Base-by-base conservation (phyloP, 2,888 invertebrate genomes). In the Drepana falcataria region DNA sequence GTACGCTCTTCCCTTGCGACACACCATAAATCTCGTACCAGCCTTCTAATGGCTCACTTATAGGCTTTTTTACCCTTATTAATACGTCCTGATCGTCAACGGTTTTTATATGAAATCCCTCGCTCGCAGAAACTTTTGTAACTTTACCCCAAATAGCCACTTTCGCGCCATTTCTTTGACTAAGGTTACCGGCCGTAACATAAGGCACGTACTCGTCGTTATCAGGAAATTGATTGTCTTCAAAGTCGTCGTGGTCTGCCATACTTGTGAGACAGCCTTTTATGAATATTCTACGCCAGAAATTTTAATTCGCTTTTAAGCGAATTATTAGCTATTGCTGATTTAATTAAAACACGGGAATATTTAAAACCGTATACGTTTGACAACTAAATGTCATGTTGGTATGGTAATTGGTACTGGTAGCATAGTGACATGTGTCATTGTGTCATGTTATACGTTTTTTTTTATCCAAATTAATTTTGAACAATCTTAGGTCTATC, bases 21-120 rank as follows among this genome's bases (percentile, higher is more conserved):
- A 85, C 81, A 7, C 91, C 91, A 53, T 79, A 77, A 41, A 91
- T 85, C 61, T 91, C 91, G 57, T 88, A 89, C 91, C 91, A 91
- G 4, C 91, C 91, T 68, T 90, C 91, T 9, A 91, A 68, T 1
- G 86, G 75, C 55, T 91, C 91, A 40, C 73, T 79, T 55, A 89
- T 60, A 1, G 91, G 91, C 51, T 66, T 83, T 57, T 80, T 83
- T 49, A 91, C 63, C 59, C 71, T 82, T 48, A 91, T 80, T 4
- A 83, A 77, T n/a, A 91, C 68, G 66, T 91, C 91, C 63, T 88
- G 87, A 44, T 90, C 91, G 60, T 91, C 91, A 3, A 85, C 88
- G 56, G 90, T 87, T 75, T 86, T 87, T 2, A 91, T 77, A 56
- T 82, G 83, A 60, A 91, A 91, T 6, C 86, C 90, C 70, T 90